Evolutionary conservation across 2,797 vertebrate species (phyloP).

Genomic region (Xyrichtys novacula): DNA sequence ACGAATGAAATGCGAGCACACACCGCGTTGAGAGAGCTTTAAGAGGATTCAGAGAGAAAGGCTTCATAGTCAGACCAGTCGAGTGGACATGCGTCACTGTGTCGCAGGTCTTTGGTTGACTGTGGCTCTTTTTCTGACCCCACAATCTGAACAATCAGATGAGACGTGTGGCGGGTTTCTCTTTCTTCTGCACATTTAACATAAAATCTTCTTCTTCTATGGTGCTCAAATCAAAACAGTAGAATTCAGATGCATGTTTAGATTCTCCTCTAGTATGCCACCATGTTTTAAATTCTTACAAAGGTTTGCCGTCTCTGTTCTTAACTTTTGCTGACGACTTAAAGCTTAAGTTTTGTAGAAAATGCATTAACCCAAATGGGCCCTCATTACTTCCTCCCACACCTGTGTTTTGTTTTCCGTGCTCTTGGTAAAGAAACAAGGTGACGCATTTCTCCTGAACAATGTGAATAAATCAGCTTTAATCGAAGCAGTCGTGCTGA

Average conservation of each 20-base stretch:
- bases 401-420: slow-evolving; percentile 2
- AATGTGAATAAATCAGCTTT: slow-evolving; percentile 37
- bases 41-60: slow-evolving; percentile 34
- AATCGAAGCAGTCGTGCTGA: slow-evolving; percentile 16
- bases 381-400: slow-evolving; percentile 51
- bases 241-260: neutral
- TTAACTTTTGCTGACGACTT: slow-evolving; percentile 36
- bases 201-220: slow-evolving; percentile 1
- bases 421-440: slow-evolving; percentile 35
- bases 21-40: slow-evolving; percentile 49
- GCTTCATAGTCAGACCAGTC: slow-evolving; percentile 45
- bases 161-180: slow-evolving; percentile 26
- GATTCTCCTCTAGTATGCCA: neutral
- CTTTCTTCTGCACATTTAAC: slow-evolving; percentile 6
- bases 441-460: slow-evolving; percentile 21
- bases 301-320: slow-evolving; percentile 27
- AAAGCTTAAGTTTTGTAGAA: neutral
- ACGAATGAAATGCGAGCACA: slow-evolving; percentile 61
- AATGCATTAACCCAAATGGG: slow-evolving; percentile 38
- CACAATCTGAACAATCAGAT: slow-evolving; percentile 30
- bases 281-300: slow-evolving; percentile 7
- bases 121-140: slow-evolving; percentile 24
- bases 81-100: slow-evolving; percentile 41
- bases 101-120: slow-evolving; percentile 33
- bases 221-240: neutral